phyloP scores from a whole-genome alignment of 2,888 invertebrate species.

The Geophilus truncorum region DNA sequence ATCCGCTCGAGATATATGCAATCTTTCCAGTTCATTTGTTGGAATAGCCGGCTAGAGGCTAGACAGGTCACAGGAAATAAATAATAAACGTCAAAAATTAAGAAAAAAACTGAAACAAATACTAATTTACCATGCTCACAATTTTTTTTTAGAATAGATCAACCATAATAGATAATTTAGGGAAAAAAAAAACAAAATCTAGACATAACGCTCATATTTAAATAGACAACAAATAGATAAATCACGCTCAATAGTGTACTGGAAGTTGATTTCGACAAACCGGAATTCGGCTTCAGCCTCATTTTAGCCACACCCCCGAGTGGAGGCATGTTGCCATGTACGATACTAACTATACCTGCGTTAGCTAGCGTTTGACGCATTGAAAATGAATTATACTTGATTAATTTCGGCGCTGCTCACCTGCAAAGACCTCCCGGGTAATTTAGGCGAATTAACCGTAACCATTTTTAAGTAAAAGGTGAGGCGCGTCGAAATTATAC shows the following conservation, averaged over 20 bases:
- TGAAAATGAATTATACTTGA: background rate
- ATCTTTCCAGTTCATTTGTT: background rate
- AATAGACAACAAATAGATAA: background rate
- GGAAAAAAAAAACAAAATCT: background rate
- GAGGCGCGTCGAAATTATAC: background rate
- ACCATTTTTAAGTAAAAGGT: background rate
- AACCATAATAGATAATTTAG: background rate
- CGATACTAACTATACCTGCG: background rate
- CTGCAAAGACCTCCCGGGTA: background rate
- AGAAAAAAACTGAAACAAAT: background rate
- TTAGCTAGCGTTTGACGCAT: background rate
- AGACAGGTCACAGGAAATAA: background rate
- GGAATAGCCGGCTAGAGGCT: background rate
- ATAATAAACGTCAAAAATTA: background rate
- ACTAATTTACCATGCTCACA: background rate
- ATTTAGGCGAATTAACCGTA: background rate
- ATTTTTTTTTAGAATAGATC: background rate
- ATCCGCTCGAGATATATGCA: background rate
- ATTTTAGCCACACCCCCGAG: conserved; percentile 17
- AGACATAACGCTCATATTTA: background rate
- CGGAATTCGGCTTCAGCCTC: conserved; percentile 14
- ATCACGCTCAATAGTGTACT: background rate
- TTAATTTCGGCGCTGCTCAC: background rate
- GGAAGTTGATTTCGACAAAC: background rate
- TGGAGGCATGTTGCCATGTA: conserved; percentile 21